These are phyloP conservation scores for Oxyscelio sp. DNA, from an alignment of 2,888 invertebrate species.

Conservation along the genomic window DNA sequence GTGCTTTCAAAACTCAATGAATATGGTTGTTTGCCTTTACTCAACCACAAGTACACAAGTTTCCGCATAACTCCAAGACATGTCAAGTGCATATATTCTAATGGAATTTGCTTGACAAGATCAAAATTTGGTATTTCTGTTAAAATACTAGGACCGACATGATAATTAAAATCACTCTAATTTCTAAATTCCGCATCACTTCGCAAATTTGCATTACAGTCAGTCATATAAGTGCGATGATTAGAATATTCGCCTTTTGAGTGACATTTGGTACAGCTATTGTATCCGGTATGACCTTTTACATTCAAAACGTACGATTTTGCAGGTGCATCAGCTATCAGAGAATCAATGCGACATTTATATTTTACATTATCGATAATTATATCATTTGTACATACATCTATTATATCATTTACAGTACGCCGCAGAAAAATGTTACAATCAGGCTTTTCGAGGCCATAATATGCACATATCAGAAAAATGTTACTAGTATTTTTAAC, in stretches of 20 bases:
- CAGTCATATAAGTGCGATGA: constrained; percentile 61
- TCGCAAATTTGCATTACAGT: constrained; percentile 36
- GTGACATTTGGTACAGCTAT: constrained; percentile 74
- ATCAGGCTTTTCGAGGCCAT: constrained; percentile 66
- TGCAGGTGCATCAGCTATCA: constrained; percentile 74
- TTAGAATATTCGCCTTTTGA: constrained; percentile 62
- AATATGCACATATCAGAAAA: constrained; percentile 73
- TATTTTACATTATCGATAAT: constrained; percentile 20
- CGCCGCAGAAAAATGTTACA: background rate
- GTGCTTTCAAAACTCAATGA: constrained; percentile 10
- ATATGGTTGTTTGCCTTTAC: background rate
- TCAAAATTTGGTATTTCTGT: constrained; percentile 74
- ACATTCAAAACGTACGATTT: constrained; percentile 63
- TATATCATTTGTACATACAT: constrained; percentile 56
- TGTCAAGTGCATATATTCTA: constrained; percentile 74
- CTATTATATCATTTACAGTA: background rate
- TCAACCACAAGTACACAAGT: constrained; percentile 12
- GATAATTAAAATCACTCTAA: constrained; percentile 71
- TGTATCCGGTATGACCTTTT: constrained; percentile 73
- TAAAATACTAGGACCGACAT: constrained; percentile 70
- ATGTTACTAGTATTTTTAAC: constrained; percentile 45
- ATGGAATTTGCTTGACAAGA: constrained; percentile 73
- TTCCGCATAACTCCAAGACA: no score
- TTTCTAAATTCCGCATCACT: constrained; percentile 36
- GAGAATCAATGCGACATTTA: constrained; percentile 51